Base-by-base conservation (phyloP, 2,888 invertebrate species). In the Carcina quercana region DNA sequence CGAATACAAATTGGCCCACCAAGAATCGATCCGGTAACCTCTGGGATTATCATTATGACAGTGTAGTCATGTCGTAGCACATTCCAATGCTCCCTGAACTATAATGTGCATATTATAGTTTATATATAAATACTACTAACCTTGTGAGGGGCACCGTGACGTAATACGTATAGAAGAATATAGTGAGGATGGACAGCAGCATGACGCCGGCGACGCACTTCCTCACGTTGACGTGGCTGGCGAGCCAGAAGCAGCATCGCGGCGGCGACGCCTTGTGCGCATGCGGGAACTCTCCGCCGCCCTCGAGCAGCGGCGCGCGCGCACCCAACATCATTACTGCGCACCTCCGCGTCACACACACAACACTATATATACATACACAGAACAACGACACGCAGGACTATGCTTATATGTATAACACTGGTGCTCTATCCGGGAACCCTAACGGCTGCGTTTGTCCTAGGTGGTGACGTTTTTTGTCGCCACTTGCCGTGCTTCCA, bases 401-500 rank as follows among this genome's bases (percentile, higher is more conserved):
- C 76, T 72, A n/a, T n/a, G n/a, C 75, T n/a, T n/a, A n/a, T n/a
- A n/a, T n/a, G n/a, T n/a, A n/a, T n/a, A n/a, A n/a, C n/a, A n/a
- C 68, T n/a, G n/a, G 65, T 66, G 75, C 54, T 72, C 78, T 80
- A 80, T 80, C 79, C 78, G 54, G 79, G 79, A 53, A 80, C 76
- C 65, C 70, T 72, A 62, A 76, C 67, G 63, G 76, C 75, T 59
- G 68, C 59, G 72, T 74, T 71, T 64, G 80, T 80, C 74, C 80
- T 76, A 60, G 75, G 72, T 59, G 65, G 72, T 72, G 76, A 74
- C 68, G 74, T 68, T 79, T 85, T 82, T 67, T 85, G 86, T 80
- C 91, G 89, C 91, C 91, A 91, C 88, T 91, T 91, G 86, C 88
- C 89, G 86, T 91, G 91, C 78, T 91, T 91, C 90, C 91, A 90